Percentiles rank a stretch among this genome's conserved stretches.
phyloP scores from a whole-genome alignment of 2,888 invertebrate species.

The Neoaliturus tenellus region DNA sequence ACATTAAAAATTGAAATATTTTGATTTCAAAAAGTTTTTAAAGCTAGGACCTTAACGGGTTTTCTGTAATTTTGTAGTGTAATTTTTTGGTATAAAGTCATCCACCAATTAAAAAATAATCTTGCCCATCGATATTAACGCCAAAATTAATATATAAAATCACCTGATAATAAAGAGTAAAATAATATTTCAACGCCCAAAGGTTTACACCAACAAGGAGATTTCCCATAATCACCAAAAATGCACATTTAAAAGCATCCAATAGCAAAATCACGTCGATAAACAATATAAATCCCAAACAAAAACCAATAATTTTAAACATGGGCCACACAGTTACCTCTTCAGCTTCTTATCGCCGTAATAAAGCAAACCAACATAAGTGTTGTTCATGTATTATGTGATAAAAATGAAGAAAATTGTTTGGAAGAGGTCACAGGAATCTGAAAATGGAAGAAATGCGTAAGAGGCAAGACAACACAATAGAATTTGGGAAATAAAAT shows the following conservation, averaged over 20 bases:
- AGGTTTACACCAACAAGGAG: too few species aligned
- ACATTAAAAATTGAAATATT: too few species aligned
- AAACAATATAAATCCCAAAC: neutral
- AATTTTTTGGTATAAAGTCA: too few species aligned
- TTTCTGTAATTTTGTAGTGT: too few species aligned
- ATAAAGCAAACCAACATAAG: neutral
- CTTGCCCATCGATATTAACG: too few species aligned
- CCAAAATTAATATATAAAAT: too few species aligned
- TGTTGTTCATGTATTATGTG: neutral
- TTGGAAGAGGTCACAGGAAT: neutral
- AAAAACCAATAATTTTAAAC: neutral
- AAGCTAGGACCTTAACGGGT: too few species aligned
- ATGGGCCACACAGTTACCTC: constrained; percentile 3
- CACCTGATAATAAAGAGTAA: too few species aligned
- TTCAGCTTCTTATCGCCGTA: neutral
- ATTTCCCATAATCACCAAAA: neutral
- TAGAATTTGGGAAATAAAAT: neutral
- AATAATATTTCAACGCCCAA: too few species aligned
- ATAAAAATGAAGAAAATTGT: neutral
- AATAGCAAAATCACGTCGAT: neutral
- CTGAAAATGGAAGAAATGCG: neutral
- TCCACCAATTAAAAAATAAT: too few species aligned
- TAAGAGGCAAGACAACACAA: neutral
- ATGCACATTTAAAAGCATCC: neutral
- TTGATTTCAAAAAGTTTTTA: too few species aligned